Base-by-base conservation (phyloP, 64 coral and sea anemone species). In the Stichodactyla helianthus region DNA sequence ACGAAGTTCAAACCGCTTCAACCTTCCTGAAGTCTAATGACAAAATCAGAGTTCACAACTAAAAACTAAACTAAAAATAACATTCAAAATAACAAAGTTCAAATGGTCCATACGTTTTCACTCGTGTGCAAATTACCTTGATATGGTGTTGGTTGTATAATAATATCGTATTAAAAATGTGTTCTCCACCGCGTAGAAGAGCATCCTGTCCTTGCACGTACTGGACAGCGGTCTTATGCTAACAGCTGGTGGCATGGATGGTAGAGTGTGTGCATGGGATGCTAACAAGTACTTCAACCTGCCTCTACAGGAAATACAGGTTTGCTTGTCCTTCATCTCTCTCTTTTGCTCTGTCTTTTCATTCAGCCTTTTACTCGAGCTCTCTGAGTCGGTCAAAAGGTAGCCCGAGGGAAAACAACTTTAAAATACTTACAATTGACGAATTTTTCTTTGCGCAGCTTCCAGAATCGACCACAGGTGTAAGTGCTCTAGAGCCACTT, bases 251-350 rank as follows among this genome's bases (percentile, higher is more conserved):
- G 94, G 91, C 22, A 85, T 93, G 52, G 94, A 96, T 90, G 94
- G 94, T 85, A 93, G 86, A 82, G 62, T 96, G 22, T 35, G 82
- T 58, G 84, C 91, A n/a, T 96, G 94, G 94, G 94, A 96, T 71
- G 87, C 94, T 18, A 96, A 89, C 18, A 96, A 96, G 68, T 96
- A 93, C 77, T 96, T 96, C 50, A 90, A 86, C 15, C 76, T 90
- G 55, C 94, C 94, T 64, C 55, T 96, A 77, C 91, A 93, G 23
- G 94, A 96, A 88, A 87, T 85, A n/a, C 94, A 96, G 91, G 94
- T 96, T 60, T 70, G 58, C 52, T 53, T 79, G 7, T 58, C 55
- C 14, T 58, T 5, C 5, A 58, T 58, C 6, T 58, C 14, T 58
- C 14, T 58, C 55, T 15, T 11, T 15, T 58, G 9, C 9, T 58